Conservation (phyloP, 2,888 invertebrate genomes). For the Neoascia interrupta region DNA sequence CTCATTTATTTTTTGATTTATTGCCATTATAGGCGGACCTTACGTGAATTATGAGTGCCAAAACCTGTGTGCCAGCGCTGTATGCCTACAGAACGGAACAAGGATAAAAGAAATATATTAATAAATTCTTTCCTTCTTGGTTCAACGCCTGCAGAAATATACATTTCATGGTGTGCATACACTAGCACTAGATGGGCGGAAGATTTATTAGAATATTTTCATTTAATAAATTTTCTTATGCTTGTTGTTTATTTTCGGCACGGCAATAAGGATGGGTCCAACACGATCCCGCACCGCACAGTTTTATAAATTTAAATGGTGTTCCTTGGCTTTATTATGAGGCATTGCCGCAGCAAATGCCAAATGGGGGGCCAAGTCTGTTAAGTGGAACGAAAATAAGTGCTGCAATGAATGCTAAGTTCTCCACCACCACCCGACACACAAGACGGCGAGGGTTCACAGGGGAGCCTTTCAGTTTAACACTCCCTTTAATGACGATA, state of each 20-base stretch:
- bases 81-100: conserved; percentile 6
- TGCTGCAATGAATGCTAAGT: neutral
- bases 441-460: no score
- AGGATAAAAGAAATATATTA: conserved; percentile 58
- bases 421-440: neutral
- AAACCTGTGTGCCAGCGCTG: conserved; percentile 55
- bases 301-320: conserved; percentile 28
- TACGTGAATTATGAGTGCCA: conserved; percentile 62
- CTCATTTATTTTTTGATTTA: conserved; percentile 69
- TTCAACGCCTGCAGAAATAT: conserved; percentile 47
- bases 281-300: no score
- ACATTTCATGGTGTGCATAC: conserved; percentile 55
- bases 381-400: no score
- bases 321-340: neutral
- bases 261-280: conserved; percentile 17
- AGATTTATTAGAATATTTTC: conserved; percentile 67
- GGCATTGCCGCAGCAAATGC: no score
- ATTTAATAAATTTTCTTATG: conserved; percentile 51
- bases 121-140: conserved; percentile 56
- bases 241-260: conserved; percentile 14
- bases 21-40: conserved; percentile 64
- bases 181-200: conserved; percentile 18
- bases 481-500: no score
- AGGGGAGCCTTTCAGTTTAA: no score
- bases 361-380: no score